Conservation (phyloP, 2,888 invertebrate species). For the Epinotia ramella region DNA sequence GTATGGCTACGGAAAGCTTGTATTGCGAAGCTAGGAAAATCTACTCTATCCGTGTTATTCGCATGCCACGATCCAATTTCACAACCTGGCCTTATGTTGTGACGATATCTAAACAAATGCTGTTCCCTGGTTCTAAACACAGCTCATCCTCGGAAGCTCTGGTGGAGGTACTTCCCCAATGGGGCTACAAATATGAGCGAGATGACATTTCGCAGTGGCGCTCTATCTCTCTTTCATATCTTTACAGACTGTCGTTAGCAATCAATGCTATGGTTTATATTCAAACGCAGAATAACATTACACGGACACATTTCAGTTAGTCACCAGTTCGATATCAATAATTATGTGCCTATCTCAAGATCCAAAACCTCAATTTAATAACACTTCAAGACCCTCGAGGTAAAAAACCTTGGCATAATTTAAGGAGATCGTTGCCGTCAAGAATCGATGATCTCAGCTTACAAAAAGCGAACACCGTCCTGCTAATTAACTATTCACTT, state of each 20-base stretch:
- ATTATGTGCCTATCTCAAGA: neutral
- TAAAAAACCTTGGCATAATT: slow-evolving; percentile 40
- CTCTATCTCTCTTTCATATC: too few species aligned
- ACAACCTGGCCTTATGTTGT: neutral
- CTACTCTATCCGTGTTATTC: neutral
- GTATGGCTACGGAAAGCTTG: neutral
- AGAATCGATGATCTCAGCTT: slow-evolving; percentile 39
- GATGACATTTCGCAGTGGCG: too few species aligned
- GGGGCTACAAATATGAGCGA: too few species aligned
- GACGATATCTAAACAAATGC: neutral
- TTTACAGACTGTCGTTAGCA: too few species aligned
- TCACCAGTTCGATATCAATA: slow-evolving; percentile 1
- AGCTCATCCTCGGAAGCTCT: too few species aligned
- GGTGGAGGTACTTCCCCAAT: too few species aligned
- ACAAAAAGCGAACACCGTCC: slow-evolving; percentile 30
- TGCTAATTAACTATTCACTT: slow-evolving; percentile 41
- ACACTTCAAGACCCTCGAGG: slow-evolving; percentile 14
- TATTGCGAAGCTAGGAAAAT: neutral
- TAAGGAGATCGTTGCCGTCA: slow-evolving; percentile 41
- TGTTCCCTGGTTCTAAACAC: too few species aligned
- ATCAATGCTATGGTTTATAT: too few species aligned
- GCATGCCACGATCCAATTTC: neutral
- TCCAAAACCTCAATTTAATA: slow-evolving; percentile 12
- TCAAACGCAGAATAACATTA: too few species aligned
- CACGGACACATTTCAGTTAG: neutral